phyloP scores from a whole-genome alignment of 2,113 vertebrate species.

The Chiloscyllium plagiosum region DNA sequence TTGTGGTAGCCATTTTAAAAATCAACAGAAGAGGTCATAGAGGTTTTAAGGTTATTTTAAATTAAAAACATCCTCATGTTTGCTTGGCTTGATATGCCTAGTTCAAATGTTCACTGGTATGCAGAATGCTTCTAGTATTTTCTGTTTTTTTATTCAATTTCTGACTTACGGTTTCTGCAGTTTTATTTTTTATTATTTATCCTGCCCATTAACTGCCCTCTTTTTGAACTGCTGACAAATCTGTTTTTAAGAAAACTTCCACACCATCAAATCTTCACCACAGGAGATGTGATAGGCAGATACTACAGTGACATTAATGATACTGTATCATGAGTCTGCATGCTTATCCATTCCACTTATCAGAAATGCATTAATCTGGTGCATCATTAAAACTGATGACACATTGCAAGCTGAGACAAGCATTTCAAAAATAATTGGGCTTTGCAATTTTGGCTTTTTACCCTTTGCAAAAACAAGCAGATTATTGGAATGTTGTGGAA shows the following conservation, averaged over 20 bases:
- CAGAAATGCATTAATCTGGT: neutral
- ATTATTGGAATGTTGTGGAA: neutral
- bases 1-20: too few species aligned
- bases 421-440: neutral
- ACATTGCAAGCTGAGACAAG: neutral
- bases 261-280: neutral
- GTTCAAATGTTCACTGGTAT: neutral
- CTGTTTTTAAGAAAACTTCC: neutral
- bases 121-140: neutral
- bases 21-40: too few species aligned
- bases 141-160: neutral
- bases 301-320: neutral
- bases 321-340: neutral
- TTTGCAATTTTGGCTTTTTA: neutral
- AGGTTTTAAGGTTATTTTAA: too few species aligned
- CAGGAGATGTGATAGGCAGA: neutral
- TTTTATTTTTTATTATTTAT: neutral
- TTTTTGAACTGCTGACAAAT: neutral
- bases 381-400: neutral
- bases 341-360: neutral
- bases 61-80: too few species aligned
- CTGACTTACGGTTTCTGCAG: neutral
- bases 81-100: too few species aligned
- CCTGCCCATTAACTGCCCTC: neutral
- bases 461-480: neutral